Conservation (phyloP, 2,113 vertebrate species). For the Pteronura brasiliensis region DNA sequence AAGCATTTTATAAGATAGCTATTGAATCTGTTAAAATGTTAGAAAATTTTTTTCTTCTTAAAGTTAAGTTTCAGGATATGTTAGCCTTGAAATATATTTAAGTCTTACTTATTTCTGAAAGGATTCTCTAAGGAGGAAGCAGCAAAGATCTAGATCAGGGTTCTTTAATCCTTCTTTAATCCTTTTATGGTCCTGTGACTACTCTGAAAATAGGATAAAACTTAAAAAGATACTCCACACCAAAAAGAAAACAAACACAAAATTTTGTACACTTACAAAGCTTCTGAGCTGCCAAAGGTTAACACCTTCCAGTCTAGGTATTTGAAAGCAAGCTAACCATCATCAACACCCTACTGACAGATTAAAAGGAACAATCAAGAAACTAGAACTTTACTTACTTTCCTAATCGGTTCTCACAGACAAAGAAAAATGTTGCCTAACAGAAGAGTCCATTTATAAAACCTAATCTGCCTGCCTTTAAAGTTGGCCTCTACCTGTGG, state of each 20-base stretch:
- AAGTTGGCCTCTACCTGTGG: not conserved
- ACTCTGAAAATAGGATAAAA: slow-evolving; percentile 39
- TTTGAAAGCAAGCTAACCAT: slow-evolving; percentile 44
- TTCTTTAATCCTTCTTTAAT: slow-evolving; percentile 21
- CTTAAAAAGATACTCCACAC: slow-evolving; percentile 22
- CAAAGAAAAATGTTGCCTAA: slow-evolving; percentile 15
- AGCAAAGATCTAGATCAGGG: not conserved
- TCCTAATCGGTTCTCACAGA: slow-evolving; percentile 20
- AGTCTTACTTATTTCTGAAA: slow-evolving; percentile 21
- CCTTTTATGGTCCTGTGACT: not conserved
- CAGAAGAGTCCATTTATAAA: not conserved
- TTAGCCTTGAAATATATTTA: slow-evolving; percentile 13
- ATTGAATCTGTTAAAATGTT: slow-evolving; percentile 30
- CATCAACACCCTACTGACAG: not conserved
- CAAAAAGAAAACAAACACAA: slow-evolving; percentile 51
- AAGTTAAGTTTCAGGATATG: slow-evolving; percentile 17
- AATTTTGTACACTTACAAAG: not conserved
- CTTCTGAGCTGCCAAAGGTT: not conserved
- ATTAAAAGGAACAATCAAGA: not conserved
- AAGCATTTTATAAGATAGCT: slow-evolving; percentile 29
- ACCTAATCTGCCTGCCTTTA: not conserved
- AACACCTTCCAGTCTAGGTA: not conserved
- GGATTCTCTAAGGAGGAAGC: slow-evolving; percentile 7
- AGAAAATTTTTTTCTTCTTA: slow-evolving; percentile 26
- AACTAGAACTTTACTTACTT: slow-evolving; percentile 35